Base-by-base conservation (phyloP, 2,113 vertebrate species). In the Tachuris rubrigastra region DNA sequence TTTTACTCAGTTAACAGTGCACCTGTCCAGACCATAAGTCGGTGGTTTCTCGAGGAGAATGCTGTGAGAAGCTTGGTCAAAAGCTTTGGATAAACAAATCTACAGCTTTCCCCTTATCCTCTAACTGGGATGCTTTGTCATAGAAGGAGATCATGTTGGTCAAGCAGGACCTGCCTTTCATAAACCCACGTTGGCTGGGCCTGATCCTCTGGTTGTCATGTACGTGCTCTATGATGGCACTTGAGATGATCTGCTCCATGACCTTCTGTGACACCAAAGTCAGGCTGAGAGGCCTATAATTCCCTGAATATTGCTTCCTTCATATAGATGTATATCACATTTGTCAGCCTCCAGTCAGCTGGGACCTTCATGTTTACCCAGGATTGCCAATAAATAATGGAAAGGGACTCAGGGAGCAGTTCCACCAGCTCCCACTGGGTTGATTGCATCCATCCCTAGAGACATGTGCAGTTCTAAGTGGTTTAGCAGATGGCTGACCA, bases 1-100 rank as follows among this genome's bases (percentile, higher is more conserved):
- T 39, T 71, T 42, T 66, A 37, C 9, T 18, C 31, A 58, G 27
- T 0, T 0, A 52, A 23, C 9, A 9, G 13, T 46, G 53, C 24
- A n/a, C 46, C 28, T 10, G 9, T 39, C 60, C 24, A 53, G n/a
- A 16, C 39, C 1, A 3, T 1, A 0, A 59, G 28, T 15, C 58
- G 44, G 35, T 18, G 14, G 16, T 46, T 46, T 59, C 33, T 67
- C 33, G 13, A 25, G 53, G 14, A 39, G 19, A 75, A n/a, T 68
- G 37, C 10, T 30, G 23, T 46, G n/a, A n/a, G n/a, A 41, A 60
- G 22, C 3, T 2, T 5, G 37, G 18, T 60, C 46, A 47, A 39
- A 75, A 53, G 28, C 10, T 67, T 39, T 74, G 9, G 8, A 9
- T 14, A 35, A 47, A 55, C 25, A 17, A 6, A 42, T 56, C 7